Conservation (phyloP, 2,797 vertebrate species). For the Sus cebifrons region DNA sequence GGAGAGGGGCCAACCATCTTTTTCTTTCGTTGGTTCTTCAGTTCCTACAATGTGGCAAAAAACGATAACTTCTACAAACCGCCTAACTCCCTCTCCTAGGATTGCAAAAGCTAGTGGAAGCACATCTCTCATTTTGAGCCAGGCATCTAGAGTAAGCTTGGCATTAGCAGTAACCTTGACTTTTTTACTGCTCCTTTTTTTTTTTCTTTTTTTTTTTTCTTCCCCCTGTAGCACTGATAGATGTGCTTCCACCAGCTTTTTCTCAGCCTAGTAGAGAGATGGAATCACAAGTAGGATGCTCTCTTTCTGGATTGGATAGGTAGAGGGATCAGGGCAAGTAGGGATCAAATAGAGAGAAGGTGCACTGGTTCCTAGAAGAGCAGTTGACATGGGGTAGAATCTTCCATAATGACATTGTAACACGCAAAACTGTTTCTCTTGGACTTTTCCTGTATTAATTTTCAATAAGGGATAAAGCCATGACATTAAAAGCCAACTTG, state of each 20-base stretch:
- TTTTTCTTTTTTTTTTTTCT: not conserved
- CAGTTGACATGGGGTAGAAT: not conserved
- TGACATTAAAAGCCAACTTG: slow-evolving; percentile 22
- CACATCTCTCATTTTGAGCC: not conserved
- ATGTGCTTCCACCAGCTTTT: not conserved
- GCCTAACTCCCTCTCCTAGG: not conserved
- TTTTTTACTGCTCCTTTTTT: not conserved
- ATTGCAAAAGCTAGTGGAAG: too few species aligned
- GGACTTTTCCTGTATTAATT: slow-evolving; percentile 20
- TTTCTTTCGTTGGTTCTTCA: not conserved
- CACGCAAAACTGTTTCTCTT: not conserved
- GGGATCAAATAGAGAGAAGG: not conserved
- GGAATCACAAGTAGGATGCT: not conserved
- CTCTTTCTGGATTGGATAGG: not conserved
- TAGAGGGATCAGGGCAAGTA: not conserved
- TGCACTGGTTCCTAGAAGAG: not conserved
- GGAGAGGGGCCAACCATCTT: not conserved
- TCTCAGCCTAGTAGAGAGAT: not conserved
- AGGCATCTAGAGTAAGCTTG: not conserved
- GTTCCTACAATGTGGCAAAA: not conserved
- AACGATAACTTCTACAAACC: not conserved
- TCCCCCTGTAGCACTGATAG: not conserved
- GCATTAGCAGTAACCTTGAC: not conserved
- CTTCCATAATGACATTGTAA: not conserved
- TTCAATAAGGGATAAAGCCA: not conserved